Evolutionary conservation across 2,888 invertebrate genomes (phyloP), one percentile per base, ranked within the genome.

Genomic region (Toxonevra muliebris): DNA sequence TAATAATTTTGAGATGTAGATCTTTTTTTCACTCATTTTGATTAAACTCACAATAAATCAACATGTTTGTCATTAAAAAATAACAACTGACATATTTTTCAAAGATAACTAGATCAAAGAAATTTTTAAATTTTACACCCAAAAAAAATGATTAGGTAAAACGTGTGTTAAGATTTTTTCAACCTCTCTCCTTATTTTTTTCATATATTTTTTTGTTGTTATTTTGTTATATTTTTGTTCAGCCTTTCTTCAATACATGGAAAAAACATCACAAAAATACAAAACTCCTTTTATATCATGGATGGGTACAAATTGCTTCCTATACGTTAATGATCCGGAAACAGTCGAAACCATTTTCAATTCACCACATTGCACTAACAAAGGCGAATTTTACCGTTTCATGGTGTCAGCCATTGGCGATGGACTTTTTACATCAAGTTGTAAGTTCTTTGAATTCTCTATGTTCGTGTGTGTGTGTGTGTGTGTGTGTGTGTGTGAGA

Each of bases 241-340:
- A 82, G 81, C 75, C 19, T 80, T 81, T 69, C 61, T 83, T 43
- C 75, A 76, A 55, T 79, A 77, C 65, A 76, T 83, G 74, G 76
- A 76, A 1, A 65, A 72, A 19, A 70, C 73, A 12, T 74, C 80
- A 1, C 71, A 75, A 2, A 68, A 73, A 54, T 81, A 80, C 41
- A 74, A 71, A 42, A 73, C 79, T 0, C 82, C 84, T 3, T 82
- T 80, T 30, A 77, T 83, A 58, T 78, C 82, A 19, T 84, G 83
- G 83, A 82, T 83, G 84, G 83, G 84, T 40, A 77, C 75, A 40
- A 80, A 77, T 53, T 83, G 84, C n/a, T 80, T 83, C 55, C 77
- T 83, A 4, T 83, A 83, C 65, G 77, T 81, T 58, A 80, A 79
- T 73, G 82, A 83, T 70, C 84, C 83, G 58, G 73, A 77, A 64